Percentiles rank a stretch among this genome's conserved stretches.
These are phyloP conservation scores for Sturmia bella DNA, from an alignment of 2,888 invertebrate genomes.

Conservation along the genomic window DNA sequence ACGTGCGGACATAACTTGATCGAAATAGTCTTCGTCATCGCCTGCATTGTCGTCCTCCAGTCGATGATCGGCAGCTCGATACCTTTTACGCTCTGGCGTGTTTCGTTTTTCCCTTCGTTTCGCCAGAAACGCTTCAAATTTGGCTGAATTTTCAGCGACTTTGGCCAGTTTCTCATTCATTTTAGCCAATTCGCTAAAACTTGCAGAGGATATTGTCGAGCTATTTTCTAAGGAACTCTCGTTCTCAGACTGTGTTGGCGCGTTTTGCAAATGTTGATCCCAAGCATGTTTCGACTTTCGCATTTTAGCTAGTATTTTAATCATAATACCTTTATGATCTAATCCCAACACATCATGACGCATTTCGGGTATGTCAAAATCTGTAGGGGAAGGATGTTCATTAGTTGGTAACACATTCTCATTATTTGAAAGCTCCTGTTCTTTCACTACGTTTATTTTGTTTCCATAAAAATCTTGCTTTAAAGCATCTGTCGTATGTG, in stretches of 20 bases:
- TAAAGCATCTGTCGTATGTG: slow-evolving; percentile 47
- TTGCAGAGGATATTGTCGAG: slow-evolving; percentile 1
- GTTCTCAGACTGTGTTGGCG: not conserved
- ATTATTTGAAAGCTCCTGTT: not conserved
- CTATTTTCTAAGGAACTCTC: not conserved
- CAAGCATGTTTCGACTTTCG: slow-evolving; percentile 84
- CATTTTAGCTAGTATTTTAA: slow-evolving; percentile 83
- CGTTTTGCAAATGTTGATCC: slow-evolving; percentile 76
- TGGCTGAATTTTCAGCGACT: slow-evolving; percentile 63
- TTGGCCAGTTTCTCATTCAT: slow-evolving; percentile 67
- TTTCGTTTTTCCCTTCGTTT: slow-evolving; percentile 72
- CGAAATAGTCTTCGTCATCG: slow-evolving; percentile 21
- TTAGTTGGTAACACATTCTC: not conserved
- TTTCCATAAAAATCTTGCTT: slow-evolving; percentile 69
- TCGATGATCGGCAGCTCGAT: slow-evolving; percentile 52
- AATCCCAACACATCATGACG: slow-evolving; percentile 87
- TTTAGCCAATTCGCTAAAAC: slow-evolving; percentile 35
- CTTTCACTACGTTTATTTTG: slow-evolving; percentile 65
- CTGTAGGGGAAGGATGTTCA: not conserved
- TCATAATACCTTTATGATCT: slow-evolving; percentile 86
- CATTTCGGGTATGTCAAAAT: slow-evolving; percentile 85
- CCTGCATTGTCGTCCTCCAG: slow-evolving; percentile 41
- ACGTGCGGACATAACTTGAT: slow-evolving; percentile 44
- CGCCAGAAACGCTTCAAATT: slow-evolving; percentile 74
- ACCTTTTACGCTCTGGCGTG: slow-evolving; percentile 74